phyloP scores from a whole-genome alignment of 2,888 invertebrate genomes.

The Phalangium opilio region DNA sequence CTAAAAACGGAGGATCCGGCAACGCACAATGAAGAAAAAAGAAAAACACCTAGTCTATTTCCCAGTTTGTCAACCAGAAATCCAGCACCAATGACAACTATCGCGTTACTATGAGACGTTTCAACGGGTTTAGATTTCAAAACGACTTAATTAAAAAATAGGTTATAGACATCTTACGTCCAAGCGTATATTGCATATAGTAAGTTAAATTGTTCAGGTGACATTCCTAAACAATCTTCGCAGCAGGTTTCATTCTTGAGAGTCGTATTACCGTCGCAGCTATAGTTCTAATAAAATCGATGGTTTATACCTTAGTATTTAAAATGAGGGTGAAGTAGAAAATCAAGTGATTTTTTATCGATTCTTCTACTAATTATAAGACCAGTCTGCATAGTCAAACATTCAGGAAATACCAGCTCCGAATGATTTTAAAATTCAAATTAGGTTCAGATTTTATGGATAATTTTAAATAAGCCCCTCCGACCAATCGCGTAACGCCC shows the following conservation, averaged over 20 bases:
- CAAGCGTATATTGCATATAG: slow-evolving; percentile 34
- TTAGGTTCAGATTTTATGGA: too few species aligned
- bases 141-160: slow-evolving; percentile 1
- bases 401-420: too few species aligned
- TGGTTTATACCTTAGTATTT: too few species aligned
- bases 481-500: too few species aligned
- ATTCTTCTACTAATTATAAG: too few species aligned
- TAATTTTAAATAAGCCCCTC: too few species aligned
- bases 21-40: slow-evolving; percentile 31
- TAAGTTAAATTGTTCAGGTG: slow-evolving; percentile 30
- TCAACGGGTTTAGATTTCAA: neutral
- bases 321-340: too few species aligned
- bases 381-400: too few species aligned
- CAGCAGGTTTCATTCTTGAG: slow-evolving; percentile 10
- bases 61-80: slow-evolving; percentile 33
- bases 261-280: slow-evolving; percentile 6
- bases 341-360: too few species aligned
- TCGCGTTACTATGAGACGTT: slow-evolving; percentile 29
- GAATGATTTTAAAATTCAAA: too few species aligned
- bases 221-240: slow-evolving; percentile 29
- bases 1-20: slow-evolving; percentile 31
- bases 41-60: slow-evolving; percentile 30
- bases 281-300: slow-evolving; percentile 15
- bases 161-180: slow-evolving; percentile 30
- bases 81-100: slow-evolving; percentile 31